These are phyloP conservation scores for Hycleus cichorii DNA, from an alignment of 1,140 invertebrate species.

Conservation along the genomic window DNA sequence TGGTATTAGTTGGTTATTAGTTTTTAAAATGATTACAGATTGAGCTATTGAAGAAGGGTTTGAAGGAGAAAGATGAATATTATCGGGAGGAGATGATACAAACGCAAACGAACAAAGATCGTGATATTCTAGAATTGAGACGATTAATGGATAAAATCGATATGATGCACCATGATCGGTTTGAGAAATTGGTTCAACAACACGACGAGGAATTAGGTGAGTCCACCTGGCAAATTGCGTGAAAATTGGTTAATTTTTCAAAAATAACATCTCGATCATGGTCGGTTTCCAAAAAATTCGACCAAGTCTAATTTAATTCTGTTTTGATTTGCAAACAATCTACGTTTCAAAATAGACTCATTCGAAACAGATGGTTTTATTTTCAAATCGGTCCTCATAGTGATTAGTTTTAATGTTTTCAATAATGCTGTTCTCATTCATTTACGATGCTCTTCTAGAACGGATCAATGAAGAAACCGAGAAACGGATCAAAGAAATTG, in stretches of 20 bases:
- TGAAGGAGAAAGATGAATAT: conserved; percentile 48
- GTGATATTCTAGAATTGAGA: conserved; percentile 48
- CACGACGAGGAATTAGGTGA: conserved; percentile 54
- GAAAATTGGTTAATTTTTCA: no score
- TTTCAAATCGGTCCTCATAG: neutral
- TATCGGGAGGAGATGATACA: conserved; percentile 50
- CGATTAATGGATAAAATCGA: conserved; percentile 50
- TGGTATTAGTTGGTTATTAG: no score
- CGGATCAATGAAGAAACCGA: conserved; percentile 39
- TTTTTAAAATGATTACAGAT: conserved; percentile 42
- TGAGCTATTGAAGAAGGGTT: conserved; percentile 45
- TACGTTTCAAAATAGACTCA: no score
- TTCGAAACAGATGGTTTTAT: neutral
- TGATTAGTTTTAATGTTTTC: neutral
- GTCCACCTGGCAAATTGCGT: neutral
- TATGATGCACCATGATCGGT: conserved; percentile 47
- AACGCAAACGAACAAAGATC: conserved; percentile 46
- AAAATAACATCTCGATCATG: no score
- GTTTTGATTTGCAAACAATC: no score
- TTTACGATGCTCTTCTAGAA: conserved; percentile 30
- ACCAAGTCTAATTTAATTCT: no score
- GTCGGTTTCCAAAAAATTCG: no score
- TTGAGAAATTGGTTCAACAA: conserved; percentile 49
- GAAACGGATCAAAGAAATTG: conserved; percentile 37
- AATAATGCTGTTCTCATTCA: conserved; percentile 1